A percentile compares a stretch with the other conserved stretches of the same genome.
Conservation (phyloP, 2,113 vertebrate genomes). For the Tetrax tetrax region DNA sequence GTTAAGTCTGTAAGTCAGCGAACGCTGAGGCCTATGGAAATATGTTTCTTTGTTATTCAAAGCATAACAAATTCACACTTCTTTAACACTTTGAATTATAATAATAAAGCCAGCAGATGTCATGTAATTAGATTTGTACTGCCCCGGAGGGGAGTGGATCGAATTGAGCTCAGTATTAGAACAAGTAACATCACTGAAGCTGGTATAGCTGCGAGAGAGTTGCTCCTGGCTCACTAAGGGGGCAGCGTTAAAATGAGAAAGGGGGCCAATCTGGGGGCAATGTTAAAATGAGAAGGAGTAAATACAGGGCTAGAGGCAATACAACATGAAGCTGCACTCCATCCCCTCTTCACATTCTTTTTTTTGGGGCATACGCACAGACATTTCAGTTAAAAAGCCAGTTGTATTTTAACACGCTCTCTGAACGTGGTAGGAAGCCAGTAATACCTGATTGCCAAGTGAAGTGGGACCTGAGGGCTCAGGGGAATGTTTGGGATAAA, state of each 20-base stretch:
- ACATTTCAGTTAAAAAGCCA: neutral
- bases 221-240: neutral
- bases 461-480: neutral
- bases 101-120: constrained; percentile 2
- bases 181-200: neutral
- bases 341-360: neutral
- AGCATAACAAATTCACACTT: neutral
- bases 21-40: neutral
- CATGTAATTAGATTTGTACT: neutral
- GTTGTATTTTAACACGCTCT: neutral
- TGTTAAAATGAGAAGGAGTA: neutral
- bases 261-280: neutral
- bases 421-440: neutral
- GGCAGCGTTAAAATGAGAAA: neutral
- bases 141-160: neutral
- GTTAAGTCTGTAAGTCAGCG: neutral
- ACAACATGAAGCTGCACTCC: neutral
- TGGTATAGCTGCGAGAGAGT: neutral
- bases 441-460: neutral
- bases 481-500: neutral
- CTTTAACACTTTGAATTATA: neutral
- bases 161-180: neutral
- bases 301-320: neutral
- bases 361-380: neutral
- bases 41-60: neutral